Base-by-base conservation (phyloP, 92 coral and sea anemone genomes). In the Galaxea fascicularis region DNA sequence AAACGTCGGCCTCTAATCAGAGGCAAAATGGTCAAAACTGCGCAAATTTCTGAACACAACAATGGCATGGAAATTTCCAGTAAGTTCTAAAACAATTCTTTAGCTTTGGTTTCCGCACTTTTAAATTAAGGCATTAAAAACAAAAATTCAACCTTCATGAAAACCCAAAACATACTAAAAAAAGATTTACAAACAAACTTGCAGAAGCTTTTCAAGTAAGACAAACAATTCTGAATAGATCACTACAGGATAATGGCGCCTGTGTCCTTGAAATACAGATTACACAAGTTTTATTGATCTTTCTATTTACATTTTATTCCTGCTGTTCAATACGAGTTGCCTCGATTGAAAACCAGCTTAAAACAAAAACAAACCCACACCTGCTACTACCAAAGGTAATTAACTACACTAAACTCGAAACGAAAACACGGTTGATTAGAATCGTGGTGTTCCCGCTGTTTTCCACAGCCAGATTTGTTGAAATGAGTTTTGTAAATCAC, bases 241-340 rank as follows among this genome's bases (percentile, higher is more conserved):
- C 64, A 74, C 10, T 58, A 28, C 16, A 16, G 27, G 24, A 49
- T n/a, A 24, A 18, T 14, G 59, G 18, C 31, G 17, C 56, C n/a
- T 57, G 10, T 30, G 31, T 47, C 11, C 20, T 31, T 2, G 12
- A 70, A 71, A 71, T 15, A 12, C 4, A 46, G 21, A 52, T 47
- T 24, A 52, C 77, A 75, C 26, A 58, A 53, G 27, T 53, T 28
- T 9, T 13, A 31, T 53, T 79, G 76, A 79, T 29, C 84, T 79
- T 31, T 30, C 21, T 65, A 25, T 79, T 67, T 51, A 66, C 39
- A 30, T 46, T 29, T n/a, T 64, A 35, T 47, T 77, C 84, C 84
- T 29, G 65, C 65, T 52, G 56, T 14, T 79, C 49, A 10, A 54
- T 24, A 3, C 52, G 15, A 20, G 65, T 49, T 70, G 52, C 28